These are phyloP conservation scores for Serinus canaria DNA, from an alignment of 2,113 vertebrate genomes.

Conservation along the genomic window DNA sequence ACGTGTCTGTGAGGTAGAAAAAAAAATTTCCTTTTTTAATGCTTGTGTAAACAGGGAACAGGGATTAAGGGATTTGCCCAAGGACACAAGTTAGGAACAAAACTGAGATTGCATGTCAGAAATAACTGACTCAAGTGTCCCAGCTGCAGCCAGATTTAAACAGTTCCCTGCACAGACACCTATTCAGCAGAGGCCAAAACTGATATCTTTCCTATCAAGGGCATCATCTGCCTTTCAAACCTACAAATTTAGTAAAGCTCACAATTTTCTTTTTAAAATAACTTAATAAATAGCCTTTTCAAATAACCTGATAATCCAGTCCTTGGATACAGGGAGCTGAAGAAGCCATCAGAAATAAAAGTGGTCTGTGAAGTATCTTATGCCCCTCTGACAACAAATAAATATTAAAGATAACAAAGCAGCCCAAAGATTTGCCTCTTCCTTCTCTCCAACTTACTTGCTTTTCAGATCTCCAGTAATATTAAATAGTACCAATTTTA, in stretches of 20 bases:
- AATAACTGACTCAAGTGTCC: not conserved
- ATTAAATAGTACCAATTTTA: not conserved
- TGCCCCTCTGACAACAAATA: not conserved
- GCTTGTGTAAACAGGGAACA: conserved; percentile 55
- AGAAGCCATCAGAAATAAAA: not conserved
- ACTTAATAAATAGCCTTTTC: not conserved
- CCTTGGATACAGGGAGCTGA: not conserved
- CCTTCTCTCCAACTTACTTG: not conserved
- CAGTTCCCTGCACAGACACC: not conserved
- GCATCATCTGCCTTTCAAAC: not conserved
- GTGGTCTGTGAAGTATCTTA: not conserved
- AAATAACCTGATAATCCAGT: not conserved
- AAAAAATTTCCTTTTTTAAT: conserved; percentile 51
- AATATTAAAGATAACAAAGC: not conserved
- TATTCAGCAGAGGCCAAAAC: not conserved
- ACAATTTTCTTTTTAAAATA: not conserved
- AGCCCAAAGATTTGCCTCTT: not conserved
- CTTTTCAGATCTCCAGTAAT: not conserved
- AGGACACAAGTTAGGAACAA: conserved; percentile 33
- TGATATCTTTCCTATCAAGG: not conserved
- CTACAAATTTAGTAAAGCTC: not conserved
- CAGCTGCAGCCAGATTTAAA: not conserved
- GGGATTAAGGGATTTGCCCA: conserved; percentile 50
- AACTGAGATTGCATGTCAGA: not conserved
- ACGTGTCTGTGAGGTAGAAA: conserved; percentile 56